Percentiles rank a stretch among this genome's conserved stretches.
These are phyloP conservation scores for Thecophora atra DNA, from an alignment of 2,888 invertebrate species.

Conservation along the genomic window DNA sequence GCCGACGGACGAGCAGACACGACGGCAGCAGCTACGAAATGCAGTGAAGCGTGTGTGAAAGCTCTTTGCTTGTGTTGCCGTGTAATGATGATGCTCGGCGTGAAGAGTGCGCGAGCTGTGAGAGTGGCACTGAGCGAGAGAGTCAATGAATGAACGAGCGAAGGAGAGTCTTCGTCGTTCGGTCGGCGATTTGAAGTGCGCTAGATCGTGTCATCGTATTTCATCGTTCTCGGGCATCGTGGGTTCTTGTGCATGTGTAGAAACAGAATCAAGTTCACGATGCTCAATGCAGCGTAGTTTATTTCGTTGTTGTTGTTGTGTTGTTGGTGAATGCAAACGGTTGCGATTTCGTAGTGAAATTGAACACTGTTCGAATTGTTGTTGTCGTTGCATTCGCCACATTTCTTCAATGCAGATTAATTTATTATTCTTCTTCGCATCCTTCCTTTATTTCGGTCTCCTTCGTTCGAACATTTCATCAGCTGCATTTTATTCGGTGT, in stretches of 20 bases:
- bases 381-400: not conserved
- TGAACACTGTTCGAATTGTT: not conserved
- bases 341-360: no score
- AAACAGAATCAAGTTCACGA: no score
- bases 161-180: no score
- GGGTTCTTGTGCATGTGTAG: not conserved
- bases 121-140: no score
- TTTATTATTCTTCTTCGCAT: not conserved
- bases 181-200: no score
- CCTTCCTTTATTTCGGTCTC: not conserved
- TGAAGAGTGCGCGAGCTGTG: no score
- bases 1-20: not conserved
- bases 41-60: not conserved
- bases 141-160: no score
- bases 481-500: not conserved
- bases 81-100: not conserved
- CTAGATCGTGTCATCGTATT: no score
- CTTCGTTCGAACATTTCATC: constrained; percentile 1
- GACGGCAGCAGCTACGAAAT: not conserved
- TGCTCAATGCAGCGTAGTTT: no score
- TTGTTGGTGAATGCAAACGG: not conserved
- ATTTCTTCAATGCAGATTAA: constrained; percentile 6
- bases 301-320: constrained; percentile 1
- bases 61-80: not conserved
- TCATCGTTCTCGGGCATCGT: no score